phyloP scores from a whole-genome alignment of 2,888 invertebrate species.

The Celastrina argiolus region DNA sequence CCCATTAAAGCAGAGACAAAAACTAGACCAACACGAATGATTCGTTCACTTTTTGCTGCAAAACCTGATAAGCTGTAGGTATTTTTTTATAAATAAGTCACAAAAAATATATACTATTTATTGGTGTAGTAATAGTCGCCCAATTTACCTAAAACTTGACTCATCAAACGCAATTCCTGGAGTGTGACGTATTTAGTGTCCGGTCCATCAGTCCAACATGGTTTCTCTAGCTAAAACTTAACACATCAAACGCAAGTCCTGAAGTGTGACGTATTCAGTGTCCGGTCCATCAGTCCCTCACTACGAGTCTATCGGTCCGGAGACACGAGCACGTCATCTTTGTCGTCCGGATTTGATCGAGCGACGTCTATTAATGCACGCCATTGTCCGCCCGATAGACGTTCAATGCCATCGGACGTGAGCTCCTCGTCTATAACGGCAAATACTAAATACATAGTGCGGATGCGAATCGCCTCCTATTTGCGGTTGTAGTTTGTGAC shows the following conservation, averaged over 20 bases:
- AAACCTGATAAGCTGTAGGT: too few relatives aligned
- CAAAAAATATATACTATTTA: too few relatives aligned
- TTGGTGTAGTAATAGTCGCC: too few relatives aligned
- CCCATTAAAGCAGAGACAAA: not conserved
- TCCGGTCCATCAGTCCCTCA: not conserved
- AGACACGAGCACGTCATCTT: slow-evolving; percentile 12
- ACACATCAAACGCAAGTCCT: not conserved
- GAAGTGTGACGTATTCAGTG: not conserved
- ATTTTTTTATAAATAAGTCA: too few relatives aligned
- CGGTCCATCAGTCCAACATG: not conserved
- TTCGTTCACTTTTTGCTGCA: too few relatives aligned
- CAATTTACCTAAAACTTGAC: too few relatives aligned
- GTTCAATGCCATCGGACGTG: not conserved
- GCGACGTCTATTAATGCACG: slow-evolving; percentile 10
- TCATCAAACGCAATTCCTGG: too few relatives aligned
- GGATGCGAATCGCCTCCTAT: not conserved
- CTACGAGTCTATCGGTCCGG: not conserved
- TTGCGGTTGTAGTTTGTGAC: not conserved
- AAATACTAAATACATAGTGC: not conserved
- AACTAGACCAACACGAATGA: not conserved
- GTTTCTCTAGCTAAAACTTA: too few relatives aligned
- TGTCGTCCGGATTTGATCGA: slow-evolving; percentile 4
- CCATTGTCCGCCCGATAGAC: slow-evolving; percentile 8
- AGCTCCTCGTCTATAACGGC: slow-evolving; percentile 2
- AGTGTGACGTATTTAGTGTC: too few relatives aligned